Evolutionary conservation across 2,113 vertebrate species (phyloP).

Genomic region (Pollachius pollachius): DNA sequence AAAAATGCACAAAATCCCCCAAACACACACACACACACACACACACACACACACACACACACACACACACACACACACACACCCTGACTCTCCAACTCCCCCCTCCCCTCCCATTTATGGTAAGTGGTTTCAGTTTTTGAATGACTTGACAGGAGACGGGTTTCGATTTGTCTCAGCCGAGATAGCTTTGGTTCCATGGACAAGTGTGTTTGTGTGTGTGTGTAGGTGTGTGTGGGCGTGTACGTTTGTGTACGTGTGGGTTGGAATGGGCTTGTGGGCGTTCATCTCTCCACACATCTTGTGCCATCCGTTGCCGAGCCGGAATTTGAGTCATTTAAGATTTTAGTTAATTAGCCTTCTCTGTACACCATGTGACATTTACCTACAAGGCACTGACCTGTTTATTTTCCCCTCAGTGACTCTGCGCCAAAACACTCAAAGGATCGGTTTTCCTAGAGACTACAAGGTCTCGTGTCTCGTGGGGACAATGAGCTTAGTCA

Average conservation of each 20-base stretch:
- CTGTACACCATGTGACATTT: constrained; percentile 1
- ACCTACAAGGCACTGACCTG: background rate
- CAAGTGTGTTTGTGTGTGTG: constrained; percentile 31
- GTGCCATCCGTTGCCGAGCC: background rate
- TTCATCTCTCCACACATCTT: constrained; percentile 12
- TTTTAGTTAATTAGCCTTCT: constrained; percentile 40
- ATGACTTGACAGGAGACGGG: constrained; percentile 34
- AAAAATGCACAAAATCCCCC: background rate
- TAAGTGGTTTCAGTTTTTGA: constrained; percentile 70
- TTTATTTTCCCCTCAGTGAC: constrained; percentile 15
- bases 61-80: constrained; percentile 2
- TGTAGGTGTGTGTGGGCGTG: constrained; percentile 30
- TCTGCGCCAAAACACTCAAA: background rate
- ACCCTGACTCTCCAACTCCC: constrained; percentile 22
- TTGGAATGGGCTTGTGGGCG: background rate
- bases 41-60: constrained; percentile 6
- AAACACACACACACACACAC: constrained; percentile 3
- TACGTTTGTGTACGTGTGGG: background rate
- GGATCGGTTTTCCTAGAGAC: background rate
- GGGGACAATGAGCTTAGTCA: constrained; percentile 1
- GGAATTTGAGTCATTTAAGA: background rate
- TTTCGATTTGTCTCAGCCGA: constrained; percentile 60
- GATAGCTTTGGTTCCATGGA: constrained; percentile 44
- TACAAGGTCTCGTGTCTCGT: no score
- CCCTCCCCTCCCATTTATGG: constrained; percentile 61